phyloP scores from a whole-genome alignment of 2,797 vertebrate genomes.

The Falco columbarius region DNA sequence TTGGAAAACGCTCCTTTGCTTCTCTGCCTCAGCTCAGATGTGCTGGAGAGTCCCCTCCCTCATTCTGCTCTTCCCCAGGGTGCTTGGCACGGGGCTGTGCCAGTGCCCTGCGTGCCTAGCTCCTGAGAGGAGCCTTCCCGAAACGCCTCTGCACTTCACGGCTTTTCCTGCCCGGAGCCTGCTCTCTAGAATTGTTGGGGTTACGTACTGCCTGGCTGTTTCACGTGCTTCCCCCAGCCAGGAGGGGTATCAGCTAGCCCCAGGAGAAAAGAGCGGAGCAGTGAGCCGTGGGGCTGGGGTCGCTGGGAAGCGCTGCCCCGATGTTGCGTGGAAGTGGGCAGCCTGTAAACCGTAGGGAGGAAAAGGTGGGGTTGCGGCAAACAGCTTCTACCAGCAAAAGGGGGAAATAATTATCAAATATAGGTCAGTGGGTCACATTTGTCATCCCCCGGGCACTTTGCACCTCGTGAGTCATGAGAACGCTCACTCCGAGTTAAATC shows the following conservation, averaged over 20 bases:
- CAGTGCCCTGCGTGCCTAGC: not conserved
- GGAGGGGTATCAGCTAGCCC: not conserved
- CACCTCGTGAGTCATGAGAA: not conserved
- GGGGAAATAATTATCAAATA: not conserved
- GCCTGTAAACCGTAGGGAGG: not conserved
- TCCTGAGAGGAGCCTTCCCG: not conserved
- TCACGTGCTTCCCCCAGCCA: not conserved
- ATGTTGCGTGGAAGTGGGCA: no score
- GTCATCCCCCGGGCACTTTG: not conserved
- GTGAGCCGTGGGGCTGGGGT: rapidly evolving
- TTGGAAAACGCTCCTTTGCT: not conserved
- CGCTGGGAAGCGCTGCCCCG: rapidly evolving
- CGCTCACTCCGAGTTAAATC: rapidly evolving
- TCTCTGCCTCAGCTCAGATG: not conserved
- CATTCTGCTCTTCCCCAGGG: not conserved
- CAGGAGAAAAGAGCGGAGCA: not conserved
- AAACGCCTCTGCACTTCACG: not conserved
- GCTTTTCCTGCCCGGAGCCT: not conserved
- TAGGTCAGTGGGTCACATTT: not conserved
- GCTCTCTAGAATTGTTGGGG: not conserved
- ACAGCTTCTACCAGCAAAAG: not conserved
- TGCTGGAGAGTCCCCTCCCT: not conserved
- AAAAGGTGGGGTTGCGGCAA: not conserved
- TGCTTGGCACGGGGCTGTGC: not conserved
- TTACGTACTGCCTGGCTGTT: rapidly evolving